A percentile compares a stretch with the other conserved stretches of the same genome.
These are phyloP conservation scores for Parapsyche elsis DNA, from an alignment of 1,140 invertebrate genomes.

Conservation along the genomic window DNA sequence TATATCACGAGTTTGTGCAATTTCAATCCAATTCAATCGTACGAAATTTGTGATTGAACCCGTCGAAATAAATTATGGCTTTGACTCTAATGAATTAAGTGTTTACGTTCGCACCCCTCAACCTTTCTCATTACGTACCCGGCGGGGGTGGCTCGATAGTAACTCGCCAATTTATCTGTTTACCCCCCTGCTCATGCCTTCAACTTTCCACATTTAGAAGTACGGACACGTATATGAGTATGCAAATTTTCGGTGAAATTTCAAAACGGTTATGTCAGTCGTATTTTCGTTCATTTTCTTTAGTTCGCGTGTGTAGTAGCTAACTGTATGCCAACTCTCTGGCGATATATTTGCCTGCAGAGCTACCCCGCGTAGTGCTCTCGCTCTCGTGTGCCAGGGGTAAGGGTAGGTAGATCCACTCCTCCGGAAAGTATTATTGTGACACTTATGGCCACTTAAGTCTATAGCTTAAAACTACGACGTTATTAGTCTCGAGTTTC, in stretches of 20 bases:
- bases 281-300: slow-evolving; percentile 43
- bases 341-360: not conserved
- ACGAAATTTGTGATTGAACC: not conserved
- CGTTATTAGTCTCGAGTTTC: too few species aligned
- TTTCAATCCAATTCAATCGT: not conserved
- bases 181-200: not conserved
- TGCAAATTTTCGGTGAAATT: slow-evolving; percentile 32
- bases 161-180: slow-evolving; percentile 31
- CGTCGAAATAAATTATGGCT: not conserved
- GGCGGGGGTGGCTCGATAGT: not conserved
- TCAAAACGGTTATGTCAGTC: slow-evolving; percentile 40
- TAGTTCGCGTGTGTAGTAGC: slow-evolving; percentile 12
- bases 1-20: too few species aligned
- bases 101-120: not conserved
- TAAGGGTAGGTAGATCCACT: not conserved
- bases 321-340: not conserved
- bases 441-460: slow-evolving; percentile 41
- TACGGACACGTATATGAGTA: not conserved
- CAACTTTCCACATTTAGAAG: not conserved
- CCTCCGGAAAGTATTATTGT: slow-evolving; percentile 35
- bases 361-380: too few species aligned
- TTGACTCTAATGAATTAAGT: not conserved
- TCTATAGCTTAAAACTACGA: slow-evolving; percentile 18
- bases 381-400: too few species aligned
- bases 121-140: not conserved